These are phyloP conservation scores for Galbula dea DNA, from an alignment of 2,113 vertebrate genomes.

Conservation along the genomic window DNA sequence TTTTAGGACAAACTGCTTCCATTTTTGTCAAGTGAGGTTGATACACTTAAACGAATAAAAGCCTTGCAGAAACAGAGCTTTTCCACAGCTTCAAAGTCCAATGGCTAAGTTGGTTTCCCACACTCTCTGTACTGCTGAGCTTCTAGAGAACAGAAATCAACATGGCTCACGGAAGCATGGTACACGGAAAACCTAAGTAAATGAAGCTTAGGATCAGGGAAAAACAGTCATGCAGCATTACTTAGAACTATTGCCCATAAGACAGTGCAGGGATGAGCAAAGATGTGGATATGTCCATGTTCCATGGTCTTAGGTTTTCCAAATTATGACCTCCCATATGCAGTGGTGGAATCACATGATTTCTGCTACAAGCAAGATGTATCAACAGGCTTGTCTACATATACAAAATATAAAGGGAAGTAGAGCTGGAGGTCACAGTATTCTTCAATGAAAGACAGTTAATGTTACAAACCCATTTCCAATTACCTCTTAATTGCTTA, in stretches of 20 bases:
- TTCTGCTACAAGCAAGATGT: neutral
- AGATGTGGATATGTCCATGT: neutral
- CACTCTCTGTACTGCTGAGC: neutral
- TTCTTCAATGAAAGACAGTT: neutral
- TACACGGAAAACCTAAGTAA: neutral
- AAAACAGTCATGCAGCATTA: neutral
- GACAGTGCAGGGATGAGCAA: neutral
- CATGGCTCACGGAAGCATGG: fast-evolving
- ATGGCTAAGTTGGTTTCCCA: neutral
- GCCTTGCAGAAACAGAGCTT: neutral
- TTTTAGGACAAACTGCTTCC: neutral
- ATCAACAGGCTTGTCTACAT: neutral
- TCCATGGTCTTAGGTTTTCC: neutral
- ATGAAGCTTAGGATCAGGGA: neutral
- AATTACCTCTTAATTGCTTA: neutral
- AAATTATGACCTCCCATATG: neutral
- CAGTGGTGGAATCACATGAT: neutral
- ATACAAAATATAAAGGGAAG: neutral
- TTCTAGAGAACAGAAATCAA: neutral
- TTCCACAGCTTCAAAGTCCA: neutral
- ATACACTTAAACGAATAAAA: neutral
- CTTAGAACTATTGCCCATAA: neutral
- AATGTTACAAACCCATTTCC: neutral
- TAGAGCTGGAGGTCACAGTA: neutral
- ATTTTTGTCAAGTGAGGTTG: neutral